A percentile compares a stretch with the other conserved stretches of the same genome.
Conservation (phyloP, 2,888 invertebrate genomes). For the Mellilla xanthometata region DNA sequence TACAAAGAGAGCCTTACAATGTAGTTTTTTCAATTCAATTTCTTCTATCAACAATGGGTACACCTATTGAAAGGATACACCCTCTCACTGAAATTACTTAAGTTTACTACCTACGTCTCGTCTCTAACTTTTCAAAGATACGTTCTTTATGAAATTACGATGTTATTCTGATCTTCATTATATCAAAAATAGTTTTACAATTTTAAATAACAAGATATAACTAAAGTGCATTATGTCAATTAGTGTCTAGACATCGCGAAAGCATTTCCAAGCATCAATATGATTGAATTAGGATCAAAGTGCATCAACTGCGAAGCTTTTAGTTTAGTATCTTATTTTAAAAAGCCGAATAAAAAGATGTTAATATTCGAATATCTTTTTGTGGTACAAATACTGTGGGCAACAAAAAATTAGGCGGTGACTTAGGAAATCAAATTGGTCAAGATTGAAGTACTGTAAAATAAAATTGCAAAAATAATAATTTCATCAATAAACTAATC, state of each 20-base stretch:
- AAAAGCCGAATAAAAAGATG: no score
- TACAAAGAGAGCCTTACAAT: background rate
- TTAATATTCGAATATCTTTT: no score
- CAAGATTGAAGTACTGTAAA: no score
- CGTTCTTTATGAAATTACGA: background rate
- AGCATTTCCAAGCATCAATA: conserved; percentile 23
- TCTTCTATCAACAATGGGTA: background rate
- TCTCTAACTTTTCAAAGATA: background rate
- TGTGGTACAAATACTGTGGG: no score
- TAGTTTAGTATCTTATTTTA: background rate
- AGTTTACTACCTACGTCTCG: background rate
- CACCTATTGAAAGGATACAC: background rate
- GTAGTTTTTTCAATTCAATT: background rate
- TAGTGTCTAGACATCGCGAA: conserved; percentile 39
- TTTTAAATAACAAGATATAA: conserved; percentile 21
- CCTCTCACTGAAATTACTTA: background rate
- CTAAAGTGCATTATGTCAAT: conserved; percentile 35
- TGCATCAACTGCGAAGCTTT: conserved; percentile 5
- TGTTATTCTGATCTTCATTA: conserved; percentile 1
- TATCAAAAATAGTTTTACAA: conserved; percentile 10
- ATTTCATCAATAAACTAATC: no score
- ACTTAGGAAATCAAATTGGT: no score
- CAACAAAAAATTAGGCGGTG: no score
- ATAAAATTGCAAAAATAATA: no score
- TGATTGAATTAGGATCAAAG: conserved; percentile 20